A percentile compares a stretch with the other conserved stretches of the same genome.
Conservation (phyloP, 2,888 invertebrate species). For the Coenonympha arcania region DNA sequence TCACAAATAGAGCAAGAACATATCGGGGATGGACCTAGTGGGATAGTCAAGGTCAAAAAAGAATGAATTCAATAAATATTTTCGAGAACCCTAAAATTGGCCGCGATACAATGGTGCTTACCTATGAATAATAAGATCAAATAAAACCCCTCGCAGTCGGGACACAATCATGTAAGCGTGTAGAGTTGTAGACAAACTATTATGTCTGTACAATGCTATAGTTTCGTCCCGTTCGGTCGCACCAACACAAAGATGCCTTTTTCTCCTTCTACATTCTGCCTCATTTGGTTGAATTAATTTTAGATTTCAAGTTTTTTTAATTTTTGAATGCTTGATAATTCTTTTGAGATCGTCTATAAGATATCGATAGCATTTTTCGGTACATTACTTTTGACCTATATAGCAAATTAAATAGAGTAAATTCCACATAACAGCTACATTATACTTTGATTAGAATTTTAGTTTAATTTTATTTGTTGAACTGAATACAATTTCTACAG, state of each 20-base stretch:
- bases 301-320: slow-evolving; percentile 39
- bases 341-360: no score
- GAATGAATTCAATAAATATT: background rate
- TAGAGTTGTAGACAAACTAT: slow-evolving; percentile 67
- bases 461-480: no score
- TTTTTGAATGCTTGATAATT: background rate
- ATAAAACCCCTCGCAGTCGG: slow-evolving; percentile 50
- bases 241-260: slow-evolving; percentile 37
- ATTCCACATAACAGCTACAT: no score
- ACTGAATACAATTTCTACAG: no score
- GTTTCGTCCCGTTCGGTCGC: slow-evolving; percentile 40
- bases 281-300: slow-evolving; percentile 47
- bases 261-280: slow-evolving; percentile 34
- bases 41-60: no score
- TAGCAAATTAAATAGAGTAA: no score
- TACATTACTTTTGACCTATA: no score
- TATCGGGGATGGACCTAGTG: no score
- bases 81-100: slow-evolving; percentile 27
- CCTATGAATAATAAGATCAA: slow-evolving; percentile 69
- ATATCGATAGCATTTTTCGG: no score
- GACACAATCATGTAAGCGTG: slow-evolving; percentile 64
- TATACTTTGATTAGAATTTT: no score
- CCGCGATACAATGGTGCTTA: slow-evolving; percentile 55
- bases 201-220: slow-evolving; percentile 64
- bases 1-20: no score